A percentile compares a stretch with the other conserved stretches of the same genome.
Evolutionary conservation across 2,797 vertebrate species (phyloP).

Genomic region (Peromyscus aztecus): DNA sequence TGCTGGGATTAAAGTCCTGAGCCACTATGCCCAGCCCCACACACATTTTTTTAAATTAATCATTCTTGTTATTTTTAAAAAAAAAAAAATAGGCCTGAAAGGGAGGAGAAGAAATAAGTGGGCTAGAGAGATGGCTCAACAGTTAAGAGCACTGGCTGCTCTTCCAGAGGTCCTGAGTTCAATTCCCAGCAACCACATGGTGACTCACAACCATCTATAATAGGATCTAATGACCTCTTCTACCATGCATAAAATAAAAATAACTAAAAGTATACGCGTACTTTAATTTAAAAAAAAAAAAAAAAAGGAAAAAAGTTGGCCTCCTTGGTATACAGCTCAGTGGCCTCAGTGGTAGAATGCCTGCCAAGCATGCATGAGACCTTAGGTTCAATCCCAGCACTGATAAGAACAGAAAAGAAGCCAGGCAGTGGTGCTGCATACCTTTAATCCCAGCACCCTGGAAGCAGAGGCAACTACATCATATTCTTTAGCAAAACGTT

Average conservation of each 20-base stretch:
- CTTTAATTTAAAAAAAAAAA: too few species aligned
- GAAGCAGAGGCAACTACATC: neutral
- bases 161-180: too few species aligned
- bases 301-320: neutral
- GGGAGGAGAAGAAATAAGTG: too few species aligned
- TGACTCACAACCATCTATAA: too few species aligned
- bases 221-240: too few species aligned
- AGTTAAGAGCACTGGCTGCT: too few species aligned
- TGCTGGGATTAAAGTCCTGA: neutral
- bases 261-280: too few species aligned
- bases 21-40: neutral
- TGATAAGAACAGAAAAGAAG: neutral
- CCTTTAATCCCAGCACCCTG: neutral
- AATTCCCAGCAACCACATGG: too few species aligned
- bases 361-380: neutral
- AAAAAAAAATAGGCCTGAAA: neutral
- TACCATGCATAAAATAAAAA: too few species aligned
- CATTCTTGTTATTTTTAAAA: neutral
- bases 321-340: neutral
- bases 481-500: neutral
- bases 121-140: too few species aligned
- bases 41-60: neutral
- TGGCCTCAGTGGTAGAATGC: neutral
- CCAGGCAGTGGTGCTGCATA: neutral
- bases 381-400: neutral